Evolutionary conservation across 2,113 vertebrate species (phyloP), one percentile per base, ranked within the genome.

Genomic region (Vulpes lagopus): DNA sequence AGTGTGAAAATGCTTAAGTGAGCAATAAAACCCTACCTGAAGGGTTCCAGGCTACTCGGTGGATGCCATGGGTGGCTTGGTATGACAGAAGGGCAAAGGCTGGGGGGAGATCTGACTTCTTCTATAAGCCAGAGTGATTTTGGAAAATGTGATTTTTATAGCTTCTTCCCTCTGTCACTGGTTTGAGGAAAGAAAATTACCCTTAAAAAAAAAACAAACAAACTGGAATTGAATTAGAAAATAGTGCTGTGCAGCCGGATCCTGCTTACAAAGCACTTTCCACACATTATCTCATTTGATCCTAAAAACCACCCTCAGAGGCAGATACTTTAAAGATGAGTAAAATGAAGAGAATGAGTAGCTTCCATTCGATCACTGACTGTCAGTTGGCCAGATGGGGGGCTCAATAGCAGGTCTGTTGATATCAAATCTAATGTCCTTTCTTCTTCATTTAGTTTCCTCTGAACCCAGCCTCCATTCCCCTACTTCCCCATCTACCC

Each of bases 151-250:
- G 78, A 91, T 88, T 81, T 86, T 82, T 79, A 84, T 91, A 35
- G 89, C 83, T 94, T 76, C 73, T 92, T 78, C 23, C 22, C 49
- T 49, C 65, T 17, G 20, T 83, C 60, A 10, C 19, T 96, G 90
- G 82, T 89, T 95, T 92, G 74, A 83, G 60, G 78, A 71, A 92
- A 87, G 30, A 95, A 97, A 97, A 92, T 74, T 43, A 73, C 67
- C 19, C 51, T 6, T 35, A 73, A 73, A 74, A 62, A 67, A 67
- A 64, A 64, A 64, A 14, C 30, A 30, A 78, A 64, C 65, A 95
- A 94, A 97, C 2, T 43, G 82, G 86, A 94, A 35, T 64, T 59
- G 78, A 96, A 89, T 85, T 64, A 62, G 80, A 35, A 65, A 79
- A 57, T 69, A 91, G 38, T 35, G 49, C 27, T 85, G 32, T 25